Conservation (phyloP, 64 coral and sea anemone species). For the Trachythela sp. region DNA sequence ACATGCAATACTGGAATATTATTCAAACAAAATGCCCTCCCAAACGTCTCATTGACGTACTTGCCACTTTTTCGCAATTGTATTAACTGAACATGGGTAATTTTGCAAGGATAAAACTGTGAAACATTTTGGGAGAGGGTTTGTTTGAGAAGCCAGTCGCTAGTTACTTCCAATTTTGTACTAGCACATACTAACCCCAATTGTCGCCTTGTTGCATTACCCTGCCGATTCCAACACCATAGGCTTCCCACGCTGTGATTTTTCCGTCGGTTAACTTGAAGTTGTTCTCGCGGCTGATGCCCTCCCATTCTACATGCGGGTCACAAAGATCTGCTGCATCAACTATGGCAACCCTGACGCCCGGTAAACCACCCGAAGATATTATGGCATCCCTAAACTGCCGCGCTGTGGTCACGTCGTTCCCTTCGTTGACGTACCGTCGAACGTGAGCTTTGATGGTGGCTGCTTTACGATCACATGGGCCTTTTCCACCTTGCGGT, state of each 20-base stretch:
- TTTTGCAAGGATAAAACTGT: no score
- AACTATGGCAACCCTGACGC: conserved; percentile 15
- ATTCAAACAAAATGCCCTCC: neutral
- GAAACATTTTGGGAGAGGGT: no score
- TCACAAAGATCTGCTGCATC: neutral
- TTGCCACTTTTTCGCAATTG: no score
- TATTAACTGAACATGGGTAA: no score
- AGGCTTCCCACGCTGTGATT: conserved; percentile 33
- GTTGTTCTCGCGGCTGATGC: conserved; percentile 25
- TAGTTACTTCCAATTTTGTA: neutral
- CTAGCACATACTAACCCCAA: neutral
- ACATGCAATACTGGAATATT: neutral
- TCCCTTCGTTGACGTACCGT: conserved; percentile 19
- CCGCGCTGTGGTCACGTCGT: neutral
- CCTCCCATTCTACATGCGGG: conserved; percentile 9
- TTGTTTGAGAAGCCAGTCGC: no score
- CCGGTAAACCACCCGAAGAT: neutral
- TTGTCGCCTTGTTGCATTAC: conserved; percentile 19
- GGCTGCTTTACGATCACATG: conserved; percentile 20
- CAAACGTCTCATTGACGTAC: no score
- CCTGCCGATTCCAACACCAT: conserved; percentile 38
- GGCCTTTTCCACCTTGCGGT: conserved; percentile 10
- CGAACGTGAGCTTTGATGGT: conserved; percentile 12
- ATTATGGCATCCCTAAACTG: conserved; percentile 5
- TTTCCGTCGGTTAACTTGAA: conserved; percentile 18